Percentiles rank a stretch among this genome's conserved stretches.
phyloP scores from a whole-genome alignment of 2,888 invertebrate genomes.

The Caenorhabditis sp. region DNA sequence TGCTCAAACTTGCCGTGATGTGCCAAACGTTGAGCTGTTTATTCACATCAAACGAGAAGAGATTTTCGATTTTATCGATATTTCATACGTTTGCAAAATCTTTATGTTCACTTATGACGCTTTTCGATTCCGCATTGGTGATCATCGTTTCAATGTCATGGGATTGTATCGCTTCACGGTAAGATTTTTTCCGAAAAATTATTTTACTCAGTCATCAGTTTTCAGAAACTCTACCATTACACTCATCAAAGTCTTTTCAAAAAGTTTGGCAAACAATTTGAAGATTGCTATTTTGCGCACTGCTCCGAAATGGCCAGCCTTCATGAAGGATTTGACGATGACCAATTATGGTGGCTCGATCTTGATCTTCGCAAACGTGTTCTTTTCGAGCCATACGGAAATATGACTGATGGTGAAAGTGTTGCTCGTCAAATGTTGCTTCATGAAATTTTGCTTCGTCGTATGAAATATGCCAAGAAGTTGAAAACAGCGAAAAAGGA shows the following conservation, averaged over 20 bases:
- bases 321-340: background rate
- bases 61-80: background rate
- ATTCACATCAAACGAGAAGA: background rate
- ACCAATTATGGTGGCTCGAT: too few species aligned
- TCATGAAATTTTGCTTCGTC: too few species aligned
- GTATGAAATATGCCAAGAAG: too few species aligned
- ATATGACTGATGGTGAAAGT: background rate
- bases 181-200: background rate
- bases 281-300: background rate
- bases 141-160: too few species aligned
- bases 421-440: background rate
- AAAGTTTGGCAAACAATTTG: background rate
- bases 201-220: background rate
- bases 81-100: background rate
- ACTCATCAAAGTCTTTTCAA: background rate
- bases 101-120: background rate
- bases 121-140: background rate
- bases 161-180: background rate
- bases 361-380: too few species aligned
- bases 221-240: slow-evolving; percentile 1
- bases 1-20: background rate
- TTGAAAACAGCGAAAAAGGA: too few species aligned
- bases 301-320: background rate
- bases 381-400: background rate
- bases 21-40: background rate